phyloP scores from a whole-genome alignment of 2,797 vertebrate genomes.

The Pangasius krempfi region DNA sequence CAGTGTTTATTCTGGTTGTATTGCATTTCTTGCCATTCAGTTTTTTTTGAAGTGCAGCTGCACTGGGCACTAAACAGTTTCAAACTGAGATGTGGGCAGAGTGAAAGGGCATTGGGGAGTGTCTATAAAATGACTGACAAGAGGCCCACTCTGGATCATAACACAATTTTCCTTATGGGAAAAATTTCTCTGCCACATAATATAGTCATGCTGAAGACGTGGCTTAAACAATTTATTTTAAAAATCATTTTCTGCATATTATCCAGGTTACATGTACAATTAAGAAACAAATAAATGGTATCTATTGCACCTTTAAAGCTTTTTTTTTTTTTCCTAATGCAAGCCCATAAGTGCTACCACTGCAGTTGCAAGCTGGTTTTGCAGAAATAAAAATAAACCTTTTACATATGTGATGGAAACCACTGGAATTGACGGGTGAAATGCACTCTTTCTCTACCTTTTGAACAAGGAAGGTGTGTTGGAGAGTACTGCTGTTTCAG shows the following conservation, averaged over 20 bases:
- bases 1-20: not conserved
- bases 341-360: not conserved
- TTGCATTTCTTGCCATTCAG: not conserved
- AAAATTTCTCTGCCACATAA: not conserved
- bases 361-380: not conserved
- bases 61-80: not conserved
- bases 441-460: not conserved
- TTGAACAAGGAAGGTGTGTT: not conserved
- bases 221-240: not conserved
- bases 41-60: not conserved
- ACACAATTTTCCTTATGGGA: not conserved
- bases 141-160: not conserved
- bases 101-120: not conserved
- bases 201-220: not conserved
- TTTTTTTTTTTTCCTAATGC: not conserved
- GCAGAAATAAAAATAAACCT: not conserved
- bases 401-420: not conserved
- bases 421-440: not conserved
- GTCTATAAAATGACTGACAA: not conserved
- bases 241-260: not conserved
- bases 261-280: not conserved
- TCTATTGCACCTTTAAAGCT: not conserved
- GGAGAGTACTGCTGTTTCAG: not conserved
- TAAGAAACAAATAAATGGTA: not conserved
- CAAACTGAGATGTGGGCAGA: not conserved